Evolutionary conservation across 2,888 invertebrate genomes (phyloP).

Genomic region (Lasiommata megera): DNA sequence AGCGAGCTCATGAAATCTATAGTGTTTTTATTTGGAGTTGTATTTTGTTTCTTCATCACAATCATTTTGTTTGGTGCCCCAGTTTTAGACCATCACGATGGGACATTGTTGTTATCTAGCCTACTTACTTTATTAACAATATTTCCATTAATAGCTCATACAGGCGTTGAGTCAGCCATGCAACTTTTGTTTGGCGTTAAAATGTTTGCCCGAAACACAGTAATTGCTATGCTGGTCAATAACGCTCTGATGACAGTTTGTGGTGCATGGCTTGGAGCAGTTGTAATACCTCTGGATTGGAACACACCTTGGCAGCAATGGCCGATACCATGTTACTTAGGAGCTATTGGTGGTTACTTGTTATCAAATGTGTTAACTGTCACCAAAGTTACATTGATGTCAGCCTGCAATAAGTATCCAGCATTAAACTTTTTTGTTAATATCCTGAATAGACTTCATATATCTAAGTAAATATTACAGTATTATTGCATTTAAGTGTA

Average conservation of each 20-base stretch:
- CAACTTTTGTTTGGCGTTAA: conserved; percentile 78
- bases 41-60: conserved; percentile 78
- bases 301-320: conserved; percentile 93
- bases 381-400: conserved; percentile 60
- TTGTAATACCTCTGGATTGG: conserved; percentile 95
- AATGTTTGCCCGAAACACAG: conserved; percentile 70
- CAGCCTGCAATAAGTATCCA: conserved; percentile 63
- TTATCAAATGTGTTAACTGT: conserved; percentile 80
- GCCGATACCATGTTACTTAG: conserved; percentile 87
- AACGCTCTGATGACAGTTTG: conserved; percentile 82
- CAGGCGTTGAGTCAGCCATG: conserved; percentile 81
- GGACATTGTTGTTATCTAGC: conserved; percentile 84
- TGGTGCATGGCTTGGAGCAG: conserved; percentile 92
- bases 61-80: conserved; percentile 87
- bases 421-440: conserved; percentile 52
- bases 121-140: conserved; percentile 83
- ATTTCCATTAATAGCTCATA: conserved; percentile 82
- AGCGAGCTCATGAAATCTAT: conserved; percentile 77
- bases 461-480: conserved; percentile 44
- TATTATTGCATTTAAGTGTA: not conserved
- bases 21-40: conserved; percentile 65
- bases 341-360: conserved; percentile 84
- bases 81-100: conserved; percentile 82
- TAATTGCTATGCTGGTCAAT: conserved; percentile 80
- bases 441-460: conserved; percentile 51